Evolutionary conservation across 30 jellyfish, hydroid and myxozoan genomes (phyloP), one percentile per base, ranked within the genome.

Genomic region (Chrysaora quinquecirrha): DNA sequence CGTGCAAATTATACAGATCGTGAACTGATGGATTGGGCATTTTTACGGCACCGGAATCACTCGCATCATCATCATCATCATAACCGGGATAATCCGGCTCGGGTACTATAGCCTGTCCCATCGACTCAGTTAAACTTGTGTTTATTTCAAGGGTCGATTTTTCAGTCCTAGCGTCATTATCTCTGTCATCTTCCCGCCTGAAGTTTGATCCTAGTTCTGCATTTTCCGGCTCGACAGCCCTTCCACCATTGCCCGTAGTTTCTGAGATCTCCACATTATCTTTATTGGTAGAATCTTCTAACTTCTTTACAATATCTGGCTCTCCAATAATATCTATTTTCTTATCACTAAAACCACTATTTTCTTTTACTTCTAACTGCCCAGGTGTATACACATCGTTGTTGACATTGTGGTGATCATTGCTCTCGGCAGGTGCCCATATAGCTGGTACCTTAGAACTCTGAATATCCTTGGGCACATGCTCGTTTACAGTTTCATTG

Each of bases 341-440:
- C n/a, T n/a, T n/a, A n/a, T n/a, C n/a, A n/a, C n/a, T n/a, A n/a
- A n/a, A n/a, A n/a, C n/a, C n/a, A n/a, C n/a, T n/a, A n/a, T n/a
- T n/a, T n/a, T n/a, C n/a, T n/a, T n/a, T n/a, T n/a, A n/a, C n/a
- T n/a, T n/a, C n/a, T n/a, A n/a, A n/a, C n/a, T n/a, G n/a, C n/a
- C n/a, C n/a, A n/a, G n/a, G n/a, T n/a, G n/a, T n/a, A n/a, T n/a
- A n/a, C n/a, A 38, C 11, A 64, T 64, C 24, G 52, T 32, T 64
- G 71, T 61, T 43, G 35, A 84, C 72, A 34, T 60, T 43, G 22
- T 30, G 76, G 33, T 73, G 94, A 84, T 72, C 94, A 25, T 84
- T 74, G 94, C 67, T 73, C 84, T 21, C 68, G 2, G 31, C 94
- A 27, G 87, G 87, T 73, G 87, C 35, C 79, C 65, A 83, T 30